These are phyloP conservation scores for Oplegnathus fasciatus DNA, from an alignment of 2,113 vertebrate species.

Conservation along the genomic window DNA sequence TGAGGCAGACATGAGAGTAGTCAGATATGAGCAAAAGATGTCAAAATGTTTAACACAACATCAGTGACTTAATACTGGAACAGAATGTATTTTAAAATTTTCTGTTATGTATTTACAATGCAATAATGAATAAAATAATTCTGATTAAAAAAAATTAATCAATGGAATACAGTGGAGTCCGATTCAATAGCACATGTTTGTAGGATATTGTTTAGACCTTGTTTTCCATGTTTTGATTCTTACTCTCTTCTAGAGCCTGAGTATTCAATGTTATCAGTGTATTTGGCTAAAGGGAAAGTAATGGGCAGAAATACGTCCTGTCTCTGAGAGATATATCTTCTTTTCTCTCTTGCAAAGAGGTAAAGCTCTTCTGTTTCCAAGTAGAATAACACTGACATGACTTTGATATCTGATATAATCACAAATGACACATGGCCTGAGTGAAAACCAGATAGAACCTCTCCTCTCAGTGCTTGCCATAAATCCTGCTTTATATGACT, in stretches of 20 bases:
- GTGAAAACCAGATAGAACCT: neutral
- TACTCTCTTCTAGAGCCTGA: neutral
- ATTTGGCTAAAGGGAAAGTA: slow-evolving; percentile 35
- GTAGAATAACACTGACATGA: slow-evolving; percentile 2
- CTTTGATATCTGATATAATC: slow-evolving; percentile 26
- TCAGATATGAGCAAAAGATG: slow-evolving; percentile 29
- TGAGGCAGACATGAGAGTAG: slow-evolving; percentile 45
- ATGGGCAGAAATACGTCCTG: neutral
- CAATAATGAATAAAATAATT: neutral
- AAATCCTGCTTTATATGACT: neutral
- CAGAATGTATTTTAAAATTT: neutral
- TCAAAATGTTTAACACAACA: neutral
- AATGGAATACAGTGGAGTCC: neutral
- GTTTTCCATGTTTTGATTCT: slow-evolving; percentile 9
- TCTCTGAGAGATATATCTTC: neutral
- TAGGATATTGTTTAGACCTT: slow-evolving; percentile 18
- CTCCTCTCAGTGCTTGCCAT: neutral
- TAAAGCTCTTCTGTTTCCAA: neutral
- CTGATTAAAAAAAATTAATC: no score
- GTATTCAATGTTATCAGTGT: slow-evolving; percentile 3
- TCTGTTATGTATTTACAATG: neutral
- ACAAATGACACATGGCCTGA: slow-evolving; percentile 5
- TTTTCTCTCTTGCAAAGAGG: neutral
- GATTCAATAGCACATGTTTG: neutral
- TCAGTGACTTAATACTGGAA: neutral